Evolutionary conservation across 2,797 vertebrate genomes (phyloP).

Genomic region (Spea hammondii): DNA sequence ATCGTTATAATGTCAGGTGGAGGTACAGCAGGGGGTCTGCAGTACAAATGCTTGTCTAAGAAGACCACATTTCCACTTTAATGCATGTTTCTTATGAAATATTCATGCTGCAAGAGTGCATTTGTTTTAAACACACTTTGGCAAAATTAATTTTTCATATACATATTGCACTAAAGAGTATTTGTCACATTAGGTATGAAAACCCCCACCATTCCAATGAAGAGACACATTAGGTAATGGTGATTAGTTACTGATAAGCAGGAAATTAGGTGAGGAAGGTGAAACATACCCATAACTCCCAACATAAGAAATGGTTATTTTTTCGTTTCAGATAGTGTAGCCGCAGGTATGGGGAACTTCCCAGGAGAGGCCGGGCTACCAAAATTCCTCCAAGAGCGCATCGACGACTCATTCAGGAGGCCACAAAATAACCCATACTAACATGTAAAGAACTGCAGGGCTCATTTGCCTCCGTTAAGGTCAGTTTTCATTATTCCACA

Average conservation of each 20-base stretch:
- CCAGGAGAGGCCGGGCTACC: no score
- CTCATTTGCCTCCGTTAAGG: no score
- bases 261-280: not conserved
- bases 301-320: no score
- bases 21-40: not conserved
- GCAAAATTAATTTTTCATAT: not conserved
- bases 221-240: not conserved
- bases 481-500: no score
- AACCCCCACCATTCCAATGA: not conserved
- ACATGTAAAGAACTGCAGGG: no score
- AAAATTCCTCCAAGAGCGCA: no score
- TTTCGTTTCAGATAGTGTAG: no score
- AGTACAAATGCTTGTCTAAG: not conserved
- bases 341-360: no score
- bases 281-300: no score
- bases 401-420: no score
- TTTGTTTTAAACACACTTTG: not conserved
- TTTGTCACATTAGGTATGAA: not conserved
- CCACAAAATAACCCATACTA: no score
- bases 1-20: not conserved
- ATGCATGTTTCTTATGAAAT: slow-evolving; percentile 1
- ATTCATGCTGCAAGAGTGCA: slow-evolving; percentile 3
- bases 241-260: not conserved
- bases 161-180: not conserved
- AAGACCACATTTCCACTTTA: not conserved